Conservation (phyloP, 2,888 invertebrate genomes). For the Rutpela maculata region DNA sequence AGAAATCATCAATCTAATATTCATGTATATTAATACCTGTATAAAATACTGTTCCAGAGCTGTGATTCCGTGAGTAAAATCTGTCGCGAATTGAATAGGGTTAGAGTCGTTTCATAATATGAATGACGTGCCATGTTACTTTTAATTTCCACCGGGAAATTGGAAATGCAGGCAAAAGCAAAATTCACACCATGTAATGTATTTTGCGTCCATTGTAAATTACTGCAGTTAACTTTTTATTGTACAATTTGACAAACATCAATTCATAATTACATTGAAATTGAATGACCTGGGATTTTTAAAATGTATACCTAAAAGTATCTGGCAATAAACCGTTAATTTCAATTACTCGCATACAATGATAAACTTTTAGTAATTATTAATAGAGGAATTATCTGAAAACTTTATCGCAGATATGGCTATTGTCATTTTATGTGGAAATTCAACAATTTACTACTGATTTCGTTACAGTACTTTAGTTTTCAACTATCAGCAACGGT, state of each 20-base stretch:
- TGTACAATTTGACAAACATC: conserved; percentile 23
- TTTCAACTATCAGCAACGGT: too few relatives aligned
- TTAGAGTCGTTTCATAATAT: conserved; percentile 43
- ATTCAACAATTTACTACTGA: too few relatives aligned
- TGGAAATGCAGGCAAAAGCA: conserved; percentile 53
- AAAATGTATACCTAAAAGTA: neutral
- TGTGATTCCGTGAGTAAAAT: conserved; percentile 23
- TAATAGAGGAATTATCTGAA: neutral
- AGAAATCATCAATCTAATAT: too few relatives aligned
- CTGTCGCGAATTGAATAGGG: conserved; percentile 27
- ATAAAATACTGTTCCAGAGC: conserved; percentile 13
- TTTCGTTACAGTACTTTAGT: too few relatives aligned
- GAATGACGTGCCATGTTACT: conserved; percentile 56
- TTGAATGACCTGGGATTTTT: conserved; percentile 15
- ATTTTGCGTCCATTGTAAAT: conserved; percentile 44
- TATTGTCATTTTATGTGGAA: too few relatives aligned
- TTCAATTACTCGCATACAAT: neutral
- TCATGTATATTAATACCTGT: neutral
- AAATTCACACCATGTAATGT: conserved; percentile 44
- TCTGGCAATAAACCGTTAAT: neutral
- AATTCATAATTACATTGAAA: conserved; percentile 8
- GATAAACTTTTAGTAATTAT: neutral
- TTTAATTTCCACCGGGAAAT: conserved; percentile 60
- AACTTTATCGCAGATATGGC: too few relatives aligned
- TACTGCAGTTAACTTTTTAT: conserved; percentile 39